phyloP scores from a whole-genome alignment of 2,113 vertebrate genomes.

The Paralichthys olivaceus region DNA sequence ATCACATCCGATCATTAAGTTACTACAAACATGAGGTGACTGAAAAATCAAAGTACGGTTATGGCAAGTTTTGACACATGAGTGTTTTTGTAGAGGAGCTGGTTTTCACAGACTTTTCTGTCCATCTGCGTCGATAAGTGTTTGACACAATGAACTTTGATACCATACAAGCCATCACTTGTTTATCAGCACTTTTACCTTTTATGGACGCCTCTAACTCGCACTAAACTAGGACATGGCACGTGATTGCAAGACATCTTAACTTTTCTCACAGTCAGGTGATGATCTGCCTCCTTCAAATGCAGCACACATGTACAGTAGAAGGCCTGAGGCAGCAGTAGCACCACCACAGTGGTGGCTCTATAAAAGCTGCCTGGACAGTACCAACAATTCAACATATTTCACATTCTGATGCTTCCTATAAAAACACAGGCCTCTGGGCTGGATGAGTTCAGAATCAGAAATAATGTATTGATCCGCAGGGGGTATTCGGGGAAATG shows the following conservation, averaged over 20 bases:
- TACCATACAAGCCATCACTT: background rate
- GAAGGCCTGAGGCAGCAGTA: background rate
- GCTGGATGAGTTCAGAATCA: background rate
- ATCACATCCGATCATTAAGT: background rate
- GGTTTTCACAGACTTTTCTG: background rate
- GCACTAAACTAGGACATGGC: slow-evolving; percentile 12
- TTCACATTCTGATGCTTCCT: background rate
- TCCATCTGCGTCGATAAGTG: too few species aligned
- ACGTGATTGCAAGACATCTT: slow-evolving; percentile 1
- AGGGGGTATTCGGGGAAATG: too few species aligned
- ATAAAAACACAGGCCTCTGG: background rate
- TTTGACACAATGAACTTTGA: slow-evolving; percentile 6
- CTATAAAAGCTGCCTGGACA: background rate
- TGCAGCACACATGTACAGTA: background rate
- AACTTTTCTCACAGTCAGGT: slow-evolving; percentile 11
- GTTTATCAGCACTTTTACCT: background rate
- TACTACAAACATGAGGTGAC: background rate
- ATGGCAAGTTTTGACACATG: background rate
- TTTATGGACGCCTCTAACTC: background rate
- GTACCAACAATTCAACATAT: too few species aligned
- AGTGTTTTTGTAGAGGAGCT: background rate
- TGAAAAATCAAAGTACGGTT: background rate
- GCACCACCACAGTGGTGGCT: background rate
- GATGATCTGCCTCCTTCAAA: background rate
- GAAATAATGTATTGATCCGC: background rate